Evolutionary conservation across 2,113 vertebrate genomes (phyloP).

Genomic region (Zootoca vivipara): DNA sequence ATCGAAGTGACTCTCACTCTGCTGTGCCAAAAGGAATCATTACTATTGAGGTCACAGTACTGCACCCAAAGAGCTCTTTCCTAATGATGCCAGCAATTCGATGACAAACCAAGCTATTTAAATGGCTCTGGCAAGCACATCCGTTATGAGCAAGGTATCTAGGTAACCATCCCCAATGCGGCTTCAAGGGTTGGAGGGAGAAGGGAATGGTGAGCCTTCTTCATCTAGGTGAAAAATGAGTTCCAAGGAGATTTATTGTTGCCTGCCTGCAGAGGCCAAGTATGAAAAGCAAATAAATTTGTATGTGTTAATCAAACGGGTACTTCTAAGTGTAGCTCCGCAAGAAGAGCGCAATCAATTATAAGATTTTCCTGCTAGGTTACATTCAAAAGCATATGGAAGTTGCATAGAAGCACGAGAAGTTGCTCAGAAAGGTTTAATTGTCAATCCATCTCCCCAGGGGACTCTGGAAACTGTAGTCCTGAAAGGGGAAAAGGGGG

Average conservation of each 20-base stretch:
- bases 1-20: constrained; percentile 38
- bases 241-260: constrained; percentile 40
- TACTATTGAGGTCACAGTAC: constrained; percentile 51
- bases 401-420: no score
- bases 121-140: constrained; percentile 32
- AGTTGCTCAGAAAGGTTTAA: neutral
- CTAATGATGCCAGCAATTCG: constrained; percentile 51
- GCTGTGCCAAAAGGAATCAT: constrained; percentile 29
- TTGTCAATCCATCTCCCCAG: neutral
- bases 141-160: constrained; percentile 51
- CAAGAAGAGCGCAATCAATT: neutral
- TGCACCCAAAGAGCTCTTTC: constrained; percentile 58
- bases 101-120: constrained; percentile 62
- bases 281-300: neutral
- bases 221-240: constrained; percentile 57
- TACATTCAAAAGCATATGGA: neutral
- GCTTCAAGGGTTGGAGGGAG: constrained; percentile 43
- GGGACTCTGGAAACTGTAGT: no score
- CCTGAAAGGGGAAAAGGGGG: no score
- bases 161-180: constrained; percentile 44
- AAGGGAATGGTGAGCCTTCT: constrained; percentile 53
- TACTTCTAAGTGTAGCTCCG: neutral
- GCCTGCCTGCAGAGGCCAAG: constrained; percentile 50
- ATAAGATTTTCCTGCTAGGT: no score
- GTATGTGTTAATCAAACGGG: constrained; percentile 15